These are phyloP conservation scores for Capitulum mitella DNA, from an alignment of 2,888 invertebrate genomes.

Conservation along the genomic window DNA sequence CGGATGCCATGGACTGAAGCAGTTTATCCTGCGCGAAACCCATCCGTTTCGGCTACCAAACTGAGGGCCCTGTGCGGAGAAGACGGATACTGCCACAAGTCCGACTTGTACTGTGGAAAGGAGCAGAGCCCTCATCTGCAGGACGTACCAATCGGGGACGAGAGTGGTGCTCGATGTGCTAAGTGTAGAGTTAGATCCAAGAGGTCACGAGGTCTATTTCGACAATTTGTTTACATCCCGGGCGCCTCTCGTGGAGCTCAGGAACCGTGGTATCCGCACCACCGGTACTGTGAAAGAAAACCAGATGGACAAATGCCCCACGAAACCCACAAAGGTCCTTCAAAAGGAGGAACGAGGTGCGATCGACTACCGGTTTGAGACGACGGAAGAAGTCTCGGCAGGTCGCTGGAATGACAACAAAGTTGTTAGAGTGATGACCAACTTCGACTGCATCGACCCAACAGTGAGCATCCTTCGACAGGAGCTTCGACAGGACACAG, in stretches of 20 bases:
- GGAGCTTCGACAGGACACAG: too few species aligned
- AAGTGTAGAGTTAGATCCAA: not conserved
- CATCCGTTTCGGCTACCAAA: not conserved
- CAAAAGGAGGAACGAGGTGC: not conserved
- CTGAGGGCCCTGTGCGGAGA: not conserved
- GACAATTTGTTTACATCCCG: not conserved
- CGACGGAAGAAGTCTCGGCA: not conserved
- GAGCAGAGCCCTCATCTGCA: not conserved
- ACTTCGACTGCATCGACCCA: not conserved
- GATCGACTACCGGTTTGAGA: not conserved
- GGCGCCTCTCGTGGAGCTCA: not conserved
- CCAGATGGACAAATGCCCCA: not conserved
- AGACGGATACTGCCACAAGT: not conserved
- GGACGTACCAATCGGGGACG: not conserved
- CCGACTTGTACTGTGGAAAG: not conserved
- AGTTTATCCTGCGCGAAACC: not conserved
- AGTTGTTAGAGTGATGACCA: not conserved
- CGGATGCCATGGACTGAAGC: not conserved
- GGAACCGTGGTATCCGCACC: not conserved
- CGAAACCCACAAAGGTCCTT: not conserved
- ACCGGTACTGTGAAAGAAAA: not conserved
- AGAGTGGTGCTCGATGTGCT: not conserved
- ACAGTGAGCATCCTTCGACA: too few species aligned
- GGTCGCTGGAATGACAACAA: not conserved
- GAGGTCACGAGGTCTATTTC: not conserved